phyloP scores from a whole-genome alignment of 1,140 invertebrate species.

The Neotoxoptera formosana region DNA sequence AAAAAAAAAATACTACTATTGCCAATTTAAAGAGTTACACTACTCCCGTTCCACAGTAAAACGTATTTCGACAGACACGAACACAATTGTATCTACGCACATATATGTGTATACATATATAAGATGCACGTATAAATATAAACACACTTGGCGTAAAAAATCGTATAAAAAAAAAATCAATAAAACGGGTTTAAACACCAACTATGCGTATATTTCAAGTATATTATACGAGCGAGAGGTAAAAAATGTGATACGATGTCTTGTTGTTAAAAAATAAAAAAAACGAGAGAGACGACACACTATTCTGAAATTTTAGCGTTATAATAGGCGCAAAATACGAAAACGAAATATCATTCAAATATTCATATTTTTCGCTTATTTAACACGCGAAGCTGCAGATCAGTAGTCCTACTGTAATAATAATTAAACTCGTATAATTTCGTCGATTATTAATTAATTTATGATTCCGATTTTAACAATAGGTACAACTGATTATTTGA shows the following conservation, averaged over 20 bases:
- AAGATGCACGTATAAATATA: background rate
- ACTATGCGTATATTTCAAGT: background rate
- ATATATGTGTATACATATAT: too few species aligned
- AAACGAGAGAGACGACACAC: background rate
- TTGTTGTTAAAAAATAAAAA: background rate
- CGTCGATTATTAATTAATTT: background rate
- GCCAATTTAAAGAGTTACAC: constrained; percentile 7
- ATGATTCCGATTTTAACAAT: background rate
- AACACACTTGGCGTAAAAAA: background rate
- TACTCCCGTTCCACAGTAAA: background rate
- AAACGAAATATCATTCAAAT: background rate
- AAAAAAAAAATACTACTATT: background rate
- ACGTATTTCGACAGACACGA: background rate
- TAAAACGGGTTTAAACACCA: background rate
- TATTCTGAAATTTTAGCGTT: background rate
- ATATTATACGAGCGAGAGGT: background rate
- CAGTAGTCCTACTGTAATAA: too few species aligned
- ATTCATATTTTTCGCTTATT: background rate
- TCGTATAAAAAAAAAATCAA: background rate
- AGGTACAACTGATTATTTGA: background rate
- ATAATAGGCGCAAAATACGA: background rate
- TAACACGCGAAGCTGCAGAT: background rate
- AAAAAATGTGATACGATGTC: background rate
- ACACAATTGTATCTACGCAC: background rate
- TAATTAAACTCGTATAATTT: background rate